These are phyloP conservation scores for Bursaphelenchus mucronatus DNA, from an alignment of 1,140 invertebrate genomes.

Conservation along the genomic window DNA sequence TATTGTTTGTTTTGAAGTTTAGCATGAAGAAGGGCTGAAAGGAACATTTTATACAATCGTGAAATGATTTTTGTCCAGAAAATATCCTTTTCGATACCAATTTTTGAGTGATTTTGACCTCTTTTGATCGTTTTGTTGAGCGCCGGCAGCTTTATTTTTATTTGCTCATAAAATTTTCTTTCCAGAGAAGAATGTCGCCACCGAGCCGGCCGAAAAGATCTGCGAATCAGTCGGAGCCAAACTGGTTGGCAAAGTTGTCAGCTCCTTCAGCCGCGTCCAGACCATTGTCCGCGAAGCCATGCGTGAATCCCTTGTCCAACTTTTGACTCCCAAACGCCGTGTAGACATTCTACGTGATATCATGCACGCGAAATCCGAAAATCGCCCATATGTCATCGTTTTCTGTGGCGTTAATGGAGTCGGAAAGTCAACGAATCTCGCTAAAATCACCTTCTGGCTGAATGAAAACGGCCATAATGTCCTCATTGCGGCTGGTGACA, in stretches of 20 bases:
- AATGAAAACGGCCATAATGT: constrained; percentile 95
- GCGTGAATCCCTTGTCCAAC: constrained; percentile 62
- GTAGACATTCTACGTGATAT: constrained; percentile 95
- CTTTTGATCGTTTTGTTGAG: too few species aligned
- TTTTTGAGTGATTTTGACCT: too few species aligned
- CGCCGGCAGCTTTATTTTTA: too few species aligned
- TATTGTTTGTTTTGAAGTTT: constrained; percentile 29
- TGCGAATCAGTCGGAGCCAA: constrained; percentile 89
- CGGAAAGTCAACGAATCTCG: constrained; percentile 97
- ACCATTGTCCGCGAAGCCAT: constrained; percentile 86
- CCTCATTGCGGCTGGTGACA: constrained; percentile 96
- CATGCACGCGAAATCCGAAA: constrained; percentile 74
- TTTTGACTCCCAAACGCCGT: constrained; percentile 85
- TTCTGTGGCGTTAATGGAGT: constrained; percentile 99
- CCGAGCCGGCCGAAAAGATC: constrained; percentile 86
- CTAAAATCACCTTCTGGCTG: constrained; percentile 99
- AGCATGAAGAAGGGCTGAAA: background rate
- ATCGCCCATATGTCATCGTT: constrained; percentile 86
- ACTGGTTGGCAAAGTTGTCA: constrained; percentile 79
- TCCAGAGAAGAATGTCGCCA: constrained; percentile 86
- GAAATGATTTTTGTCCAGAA: too few species aligned
- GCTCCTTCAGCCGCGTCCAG: constrained; percentile 65
- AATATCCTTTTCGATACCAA: too few species aligned
- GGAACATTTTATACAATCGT: too few species aligned
- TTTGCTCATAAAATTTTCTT: constrained; percentile 22